Evolutionary conservation across 2,888 invertebrate genomes (phyloP), one percentile per base, ranked within the genome.

Genomic region (Plagodis dolabraria): DNA sequence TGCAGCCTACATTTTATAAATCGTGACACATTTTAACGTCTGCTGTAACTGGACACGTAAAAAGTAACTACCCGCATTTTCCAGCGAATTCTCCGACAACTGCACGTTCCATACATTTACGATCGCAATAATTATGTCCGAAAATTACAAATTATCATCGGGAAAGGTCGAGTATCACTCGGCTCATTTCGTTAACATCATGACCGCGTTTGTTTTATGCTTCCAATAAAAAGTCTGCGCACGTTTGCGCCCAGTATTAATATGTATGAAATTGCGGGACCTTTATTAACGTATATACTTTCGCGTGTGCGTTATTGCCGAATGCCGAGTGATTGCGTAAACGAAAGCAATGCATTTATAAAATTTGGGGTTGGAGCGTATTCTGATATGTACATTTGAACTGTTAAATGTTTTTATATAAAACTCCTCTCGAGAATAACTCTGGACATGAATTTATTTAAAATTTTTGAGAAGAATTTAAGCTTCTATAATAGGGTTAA

Each of bases 201-300:
- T 77, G 77, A 73, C 74, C 76, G 76, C 74, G 77, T 71, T 78
- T 75, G 77, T 82, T 84, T 83, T 84, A 83, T 79, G 75, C 69
- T 63, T 47, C 69, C 73, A 75, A 85, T 86, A 86, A 86, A 86
- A 82, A 84, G 68, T 62, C 76, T 35, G 60, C 70, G 71, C 83
- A 81, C 86, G 85, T 82, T 63, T 69, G 61, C 70, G 48, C 55
- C 70, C 68, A 63, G 64, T 80, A 82, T 86, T 84, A 85, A 86
- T 87, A 86, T 88, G 82, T 84, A 86, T 86, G 84, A 83, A 84
- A 79, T 80, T 79, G 78, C 75, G 74, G 69, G 67, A 56, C 71
- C 74, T 74, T 72, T 76, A 76, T 77, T 78, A 61, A 57, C 56
- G 56, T 75, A 69, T 75, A 69, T 40, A 9, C 69, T 71, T 65